Conservation (phyloP, 2,113 vertebrate species). For the Callospermophilus lateralis region DNA sequence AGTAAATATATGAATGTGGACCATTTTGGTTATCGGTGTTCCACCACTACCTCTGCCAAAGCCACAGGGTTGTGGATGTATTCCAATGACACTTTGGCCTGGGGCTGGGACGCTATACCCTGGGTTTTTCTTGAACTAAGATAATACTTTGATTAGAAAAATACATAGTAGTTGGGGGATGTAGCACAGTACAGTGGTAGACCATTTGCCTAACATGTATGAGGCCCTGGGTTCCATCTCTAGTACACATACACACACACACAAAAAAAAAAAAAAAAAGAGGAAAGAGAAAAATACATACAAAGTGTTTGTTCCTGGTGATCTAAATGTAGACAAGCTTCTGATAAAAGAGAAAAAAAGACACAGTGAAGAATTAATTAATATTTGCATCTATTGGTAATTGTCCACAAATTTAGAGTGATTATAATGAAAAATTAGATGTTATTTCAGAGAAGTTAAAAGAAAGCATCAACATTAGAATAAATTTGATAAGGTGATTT, state of each 20-base stretch:
- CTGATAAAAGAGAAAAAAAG: slow-evolving; percentile 52
- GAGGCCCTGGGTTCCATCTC: neutral
- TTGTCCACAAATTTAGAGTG: slow-evolving; percentile 19
- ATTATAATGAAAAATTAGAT: slow-evolving; percentile 18
- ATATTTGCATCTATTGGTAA: neutral
- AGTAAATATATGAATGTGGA: neutral
- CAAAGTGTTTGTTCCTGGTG: slow-evolving; percentile 31
- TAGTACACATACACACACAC: neutral
- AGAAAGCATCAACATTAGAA: slow-evolving; percentile 13
- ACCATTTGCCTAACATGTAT: too few species aligned
- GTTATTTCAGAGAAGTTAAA: slow-evolving; percentile 41
- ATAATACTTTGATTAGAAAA: slow-evolving; percentile 42
- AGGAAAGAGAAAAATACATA: slow-evolving; percentile 62
- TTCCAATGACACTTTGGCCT: neutral
- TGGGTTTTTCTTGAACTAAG: neutral
- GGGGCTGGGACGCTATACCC: neutral
- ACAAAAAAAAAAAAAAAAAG: neutral
- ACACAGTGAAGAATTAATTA: slow-evolving; percentile 12
- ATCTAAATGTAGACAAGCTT: slow-evolving; percentile 28
- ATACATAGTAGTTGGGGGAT: slow-evolving; percentile 16
- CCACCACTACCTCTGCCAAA: neutral
- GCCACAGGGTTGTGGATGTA: neutral
- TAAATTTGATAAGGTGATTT: neutral
- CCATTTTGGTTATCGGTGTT: neutral
- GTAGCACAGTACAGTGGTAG: too few species aligned